phyloP scores from a whole-genome alignment of 1,140 invertebrate genomes.

The Caenorhabditis brenneri region DNA sequence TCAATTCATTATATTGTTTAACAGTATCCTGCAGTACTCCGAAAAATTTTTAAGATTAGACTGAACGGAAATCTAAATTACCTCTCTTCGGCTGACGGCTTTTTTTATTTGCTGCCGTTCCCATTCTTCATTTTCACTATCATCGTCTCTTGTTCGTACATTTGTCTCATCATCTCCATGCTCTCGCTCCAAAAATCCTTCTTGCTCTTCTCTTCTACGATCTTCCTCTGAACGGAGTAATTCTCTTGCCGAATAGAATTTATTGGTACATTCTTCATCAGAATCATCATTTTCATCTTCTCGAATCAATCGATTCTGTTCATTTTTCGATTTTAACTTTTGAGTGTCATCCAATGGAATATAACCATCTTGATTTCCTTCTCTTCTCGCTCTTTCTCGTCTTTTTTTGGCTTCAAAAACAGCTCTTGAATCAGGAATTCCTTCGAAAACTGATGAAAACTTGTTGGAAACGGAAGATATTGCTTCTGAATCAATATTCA shows the following conservation, averaged over 20 bases:
- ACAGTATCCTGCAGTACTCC: too few species aligned
- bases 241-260: slow-evolving; percentile 52
- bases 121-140: slow-evolving; percentile 54
- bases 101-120: slow-evolving; percentile 57
- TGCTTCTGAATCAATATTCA: background rate
- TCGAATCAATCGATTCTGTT: slow-evolving; percentile 43
- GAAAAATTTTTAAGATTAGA: background rate
- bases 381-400: slow-evolving; percentile 34
- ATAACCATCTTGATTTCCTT: slow-evolving; percentile 42
- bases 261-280: slow-evolving; percentile 47
- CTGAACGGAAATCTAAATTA: background rate
- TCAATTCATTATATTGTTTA: too few species aligned
- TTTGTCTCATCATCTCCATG: slow-evolving; percentile 25
- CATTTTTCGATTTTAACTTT: background rate
- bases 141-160: background rate
- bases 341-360: slow-evolving; percentile 55
- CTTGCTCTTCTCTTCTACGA: slow-evolving; percentile 46
- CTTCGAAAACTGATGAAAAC: slow-evolving; percentile 29
- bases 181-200: slow-evolving; percentile 47
- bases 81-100: slow-evolving; percentile 48
- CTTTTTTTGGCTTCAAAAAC: slow-evolving; percentile 52
- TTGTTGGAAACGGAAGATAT: slow-evolving; percentile 1
- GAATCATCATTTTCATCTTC: slow-evolving; percentile 55
- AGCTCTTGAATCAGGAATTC: slow-evolving; percentile 48
- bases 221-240: slow-evolving; percentile 51